A percentile compares a stretch with the other conserved stretches of the same genome.
Conservation (phyloP, 1,140 invertebrate genomes). For the Zaprionus africanus region DNA sequence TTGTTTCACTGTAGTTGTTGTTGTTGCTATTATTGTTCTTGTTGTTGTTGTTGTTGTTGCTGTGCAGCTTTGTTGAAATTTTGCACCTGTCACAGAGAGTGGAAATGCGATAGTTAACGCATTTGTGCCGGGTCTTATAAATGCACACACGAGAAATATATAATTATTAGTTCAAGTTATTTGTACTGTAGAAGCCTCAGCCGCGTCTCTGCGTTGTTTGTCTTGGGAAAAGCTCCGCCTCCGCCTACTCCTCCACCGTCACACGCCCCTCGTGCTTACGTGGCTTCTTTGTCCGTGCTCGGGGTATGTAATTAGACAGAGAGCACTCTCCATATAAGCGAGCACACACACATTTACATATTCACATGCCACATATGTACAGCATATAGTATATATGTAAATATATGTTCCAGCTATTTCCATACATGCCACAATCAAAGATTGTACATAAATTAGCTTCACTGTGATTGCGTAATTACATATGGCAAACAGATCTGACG, state of each 20-base stretch:
- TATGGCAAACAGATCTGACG: not conserved
- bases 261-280: not conserved
- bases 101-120: constrained; percentile 39
- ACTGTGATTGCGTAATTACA: not conserved
- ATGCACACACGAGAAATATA: not conserved
- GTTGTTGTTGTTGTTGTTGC: constrained; percentile 11
- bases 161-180: constrained; percentile 10
- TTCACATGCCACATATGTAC: not conserved
- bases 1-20: constrained; percentile 19
- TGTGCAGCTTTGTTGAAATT: constrained; percentile 50
- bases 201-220: not conserved
- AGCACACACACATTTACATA: not conserved
- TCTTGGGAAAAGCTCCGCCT: not conserved
- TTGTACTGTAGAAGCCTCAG: not conserved
- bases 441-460: not conserved
- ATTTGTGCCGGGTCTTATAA: constrained; percentile 1
- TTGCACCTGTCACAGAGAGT: constrained; percentile 46
- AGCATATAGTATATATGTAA: no score
- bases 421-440: not conserved
- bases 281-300: constrained; percentile 1
- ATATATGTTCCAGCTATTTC: not conserved
- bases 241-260: not conserved
- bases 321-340: not conserved
- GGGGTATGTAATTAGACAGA: not conserved
- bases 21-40: constrained; percentile 2